phyloP scores from a whole-genome alignment of 1,140 invertebrate genomes.

The Cyclina sinensis region DNA sequence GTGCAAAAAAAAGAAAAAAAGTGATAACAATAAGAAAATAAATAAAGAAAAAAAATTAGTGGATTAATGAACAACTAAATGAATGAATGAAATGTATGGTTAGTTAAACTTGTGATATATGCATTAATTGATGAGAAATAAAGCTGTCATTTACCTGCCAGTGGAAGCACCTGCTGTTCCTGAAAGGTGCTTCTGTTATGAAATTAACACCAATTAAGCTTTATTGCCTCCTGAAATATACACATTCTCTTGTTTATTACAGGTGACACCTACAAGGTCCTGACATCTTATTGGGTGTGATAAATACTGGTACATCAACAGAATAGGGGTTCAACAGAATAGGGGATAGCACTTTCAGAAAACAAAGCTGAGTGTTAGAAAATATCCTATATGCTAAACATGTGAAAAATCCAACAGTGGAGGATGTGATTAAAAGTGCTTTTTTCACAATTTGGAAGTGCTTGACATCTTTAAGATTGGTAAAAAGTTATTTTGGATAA shows the following conservation, averaged over 20 bases:
- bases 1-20: no score
- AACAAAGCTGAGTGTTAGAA: not conserved
- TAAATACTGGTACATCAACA: not conserved
- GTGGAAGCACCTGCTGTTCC: not conserved
- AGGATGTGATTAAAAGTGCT: not conserved
- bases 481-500: not conserved
- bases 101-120: not conserved
- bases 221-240: not conserved
- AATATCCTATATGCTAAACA: not conserved
- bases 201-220: slow-evolving; percentile 9
- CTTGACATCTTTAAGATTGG: not conserved
- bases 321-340: not conserved
- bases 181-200: not conserved
- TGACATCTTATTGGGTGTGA: slow-evolving; percentile 22
- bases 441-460: not conserved
- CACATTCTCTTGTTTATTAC: slow-evolving; percentile 21
- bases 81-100: no score
- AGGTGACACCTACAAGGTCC: not conserved
- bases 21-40: no score
- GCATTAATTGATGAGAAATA: not conserved
- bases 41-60: no score
- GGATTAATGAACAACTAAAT: no score
- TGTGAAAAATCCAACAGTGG: not conserved
- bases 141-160: not conserved
- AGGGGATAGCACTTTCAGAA: not conserved